Conservation (phyloP, 2,797 vertebrate genomes). For the Avahi laniger region DNA sequence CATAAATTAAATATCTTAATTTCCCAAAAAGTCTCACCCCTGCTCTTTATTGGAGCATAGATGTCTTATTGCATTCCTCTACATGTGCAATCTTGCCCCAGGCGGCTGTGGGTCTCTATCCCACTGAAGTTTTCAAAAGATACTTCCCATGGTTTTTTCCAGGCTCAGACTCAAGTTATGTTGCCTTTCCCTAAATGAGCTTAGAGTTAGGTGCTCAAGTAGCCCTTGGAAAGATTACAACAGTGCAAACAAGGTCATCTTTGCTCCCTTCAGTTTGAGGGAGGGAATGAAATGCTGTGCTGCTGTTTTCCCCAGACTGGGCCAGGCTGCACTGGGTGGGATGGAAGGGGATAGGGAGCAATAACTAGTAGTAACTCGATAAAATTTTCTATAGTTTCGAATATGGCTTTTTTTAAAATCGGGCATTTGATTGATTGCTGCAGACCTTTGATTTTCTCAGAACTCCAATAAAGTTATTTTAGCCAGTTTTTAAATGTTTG, state of each 20-base stretch:
- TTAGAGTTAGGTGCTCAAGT: background rate
- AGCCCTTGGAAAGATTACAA: background rate
- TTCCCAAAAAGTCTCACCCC: background rate
- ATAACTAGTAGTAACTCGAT: background rate
- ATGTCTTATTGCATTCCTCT: background rate
- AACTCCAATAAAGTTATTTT: background rate
- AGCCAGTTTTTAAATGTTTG: background rate
- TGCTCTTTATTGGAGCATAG: background rate
- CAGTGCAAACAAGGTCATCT: background rate
- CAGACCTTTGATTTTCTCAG: background rate
- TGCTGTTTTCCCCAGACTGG: background rate
- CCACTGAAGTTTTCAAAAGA: background rate
- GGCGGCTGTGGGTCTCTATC: background rate
- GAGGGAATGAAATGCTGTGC: background rate
- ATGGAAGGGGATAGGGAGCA: too few relatives aligned
- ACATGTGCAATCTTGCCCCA: background rate
- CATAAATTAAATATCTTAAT: background rate
- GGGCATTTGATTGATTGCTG: background rate
- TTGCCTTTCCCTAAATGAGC: background rate
- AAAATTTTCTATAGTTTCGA: background rate
- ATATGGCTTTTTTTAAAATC: background rate
- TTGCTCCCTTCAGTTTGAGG: too few relatives aligned
- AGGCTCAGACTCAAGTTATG: background rate
- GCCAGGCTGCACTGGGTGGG: background rate
- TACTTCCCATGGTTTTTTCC: background rate